Conservation (phyloP, 2,888 invertebrate species). For the Nysson spinosus region DNA sequence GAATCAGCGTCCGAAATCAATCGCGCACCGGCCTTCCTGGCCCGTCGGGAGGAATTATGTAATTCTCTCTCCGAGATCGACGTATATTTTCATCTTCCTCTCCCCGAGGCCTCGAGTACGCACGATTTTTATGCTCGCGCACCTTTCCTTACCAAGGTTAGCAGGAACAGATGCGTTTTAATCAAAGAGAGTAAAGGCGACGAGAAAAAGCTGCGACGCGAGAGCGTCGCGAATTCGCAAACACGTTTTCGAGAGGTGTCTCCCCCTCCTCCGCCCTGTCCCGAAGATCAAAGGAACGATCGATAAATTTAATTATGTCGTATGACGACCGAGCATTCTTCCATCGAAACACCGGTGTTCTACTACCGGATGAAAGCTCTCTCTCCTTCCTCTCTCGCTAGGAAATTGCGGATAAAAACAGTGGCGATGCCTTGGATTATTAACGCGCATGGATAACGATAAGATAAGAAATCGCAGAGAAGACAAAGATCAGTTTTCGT, state of each 20-base stretch:
- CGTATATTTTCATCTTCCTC: slow-evolving; percentile 1
- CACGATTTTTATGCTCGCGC: neutral
- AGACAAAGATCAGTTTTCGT: slow-evolving; percentile 3
- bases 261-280: too few species aligned
- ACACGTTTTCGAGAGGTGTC: slow-evolving; percentile 17
- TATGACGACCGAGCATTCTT: slow-evolving; percentile 28
- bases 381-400: neutral
- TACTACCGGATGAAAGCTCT: neutral
- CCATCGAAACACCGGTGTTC: neutral
- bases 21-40: neutral
- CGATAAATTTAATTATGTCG: slow-evolving; percentile 53
- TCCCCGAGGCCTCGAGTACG: neutral
- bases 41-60: neutral
- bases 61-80: neutral
- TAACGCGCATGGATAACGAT: slow-evolving; percentile 26
- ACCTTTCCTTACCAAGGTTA: slow-evolving; percentile 11
- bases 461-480: slow-evolving; percentile 41
- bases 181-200: slow-evolving; percentile 12
- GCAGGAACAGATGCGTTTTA: slow-evolving; percentile 13
- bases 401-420: neutral
- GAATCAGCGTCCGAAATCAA: neutral
- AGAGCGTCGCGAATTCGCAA: slow-evolving; percentile 28
- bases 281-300: slow-evolving; percentile 22
- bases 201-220: slow-evolving; percentile 2
- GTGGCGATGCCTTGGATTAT: slow-evolving; percentile 7